A percentile compares a stretch with the other conserved stretches of the same genome.
phyloP scores from a whole-genome alignment of 2,888 invertebrate species.

The Euproctis similis region DNA sequence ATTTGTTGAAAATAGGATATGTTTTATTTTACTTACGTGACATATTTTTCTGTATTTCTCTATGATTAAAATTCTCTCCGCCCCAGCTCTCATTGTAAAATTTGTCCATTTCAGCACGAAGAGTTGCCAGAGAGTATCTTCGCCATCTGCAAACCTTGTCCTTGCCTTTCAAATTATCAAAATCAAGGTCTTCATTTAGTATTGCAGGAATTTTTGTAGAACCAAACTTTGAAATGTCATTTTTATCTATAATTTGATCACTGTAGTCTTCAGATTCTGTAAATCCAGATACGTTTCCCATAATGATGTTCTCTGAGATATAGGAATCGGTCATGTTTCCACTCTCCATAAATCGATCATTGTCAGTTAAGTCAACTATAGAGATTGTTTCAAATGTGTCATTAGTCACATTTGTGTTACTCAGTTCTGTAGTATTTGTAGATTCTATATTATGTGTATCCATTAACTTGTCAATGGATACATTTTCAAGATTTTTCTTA shows the following conservation, averaged over 20 bases:
- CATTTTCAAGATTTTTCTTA: conserved; percentile 16
- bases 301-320: conserved; percentile 54
- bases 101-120: conserved; percentile 74
- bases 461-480: conserved; percentile 27
- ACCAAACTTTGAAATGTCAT: conserved; percentile 41
- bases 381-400: conserved; percentile 20
- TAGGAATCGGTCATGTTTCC: conserved; percentile 24
- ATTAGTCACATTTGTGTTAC: conserved; percentile 9
- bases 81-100: conserved; percentile 81
- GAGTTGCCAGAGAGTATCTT: conserved; percentile 52
- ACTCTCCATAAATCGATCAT: conserved; percentile 24
- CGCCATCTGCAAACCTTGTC: conserved; percentile 45
- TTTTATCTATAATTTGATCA: conserved; percentile 22
- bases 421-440: conserved; percentile 17
- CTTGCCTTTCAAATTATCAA: conserved; percentile 62
- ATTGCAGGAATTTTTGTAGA: conserved; percentile 65
- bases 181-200: conserved; percentile 59
- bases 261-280: conserved; percentile 35
- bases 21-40: conserved; percentile 71
- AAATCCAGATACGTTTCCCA: conserved; percentile 61
- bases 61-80: conserved; percentile 77
- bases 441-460: background rate
- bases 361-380: conserved; percentile 47
- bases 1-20: no score
- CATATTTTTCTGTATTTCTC: conserved; percentile 77